Evolutionary conservation across 2,113 vertebrate genomes (phyloP).

Genomic region (Spermophilus dauricus): DNA sequence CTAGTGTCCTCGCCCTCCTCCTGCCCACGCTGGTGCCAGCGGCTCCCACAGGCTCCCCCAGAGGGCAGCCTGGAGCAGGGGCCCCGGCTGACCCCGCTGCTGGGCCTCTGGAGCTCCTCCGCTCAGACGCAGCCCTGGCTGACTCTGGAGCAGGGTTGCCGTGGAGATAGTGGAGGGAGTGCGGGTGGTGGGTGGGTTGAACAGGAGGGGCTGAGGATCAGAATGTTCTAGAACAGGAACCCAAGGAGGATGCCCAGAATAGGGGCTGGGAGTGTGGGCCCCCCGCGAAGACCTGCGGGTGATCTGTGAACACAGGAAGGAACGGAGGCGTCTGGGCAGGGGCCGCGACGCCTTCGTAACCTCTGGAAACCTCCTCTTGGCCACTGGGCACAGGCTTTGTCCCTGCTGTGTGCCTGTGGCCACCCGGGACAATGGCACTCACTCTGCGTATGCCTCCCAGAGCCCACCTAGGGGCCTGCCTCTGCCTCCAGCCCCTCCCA

Average conservation of each 20-base stretch:
- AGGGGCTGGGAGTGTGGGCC: background rate
- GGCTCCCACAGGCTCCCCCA: background rate
- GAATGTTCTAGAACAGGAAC: background rate
- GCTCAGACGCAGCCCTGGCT: background rate
- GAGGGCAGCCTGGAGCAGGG: background rate
- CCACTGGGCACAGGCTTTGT: background rate
- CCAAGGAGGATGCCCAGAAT: background rate
- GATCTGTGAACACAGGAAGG: background rate
- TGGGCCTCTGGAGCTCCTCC: background rate
- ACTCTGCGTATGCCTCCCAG: background rate
- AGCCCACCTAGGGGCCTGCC: background rate
- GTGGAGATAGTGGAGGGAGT: background rate
- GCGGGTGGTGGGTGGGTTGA: background rate
- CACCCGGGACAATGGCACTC: background rate
- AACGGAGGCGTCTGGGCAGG: too few species aligned
- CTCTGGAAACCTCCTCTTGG: background rate
- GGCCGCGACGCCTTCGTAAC: fast-evolving
- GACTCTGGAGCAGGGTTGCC: background rate
- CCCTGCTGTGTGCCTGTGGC: background rate
- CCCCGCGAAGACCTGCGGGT: background rate
- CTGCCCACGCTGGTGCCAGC: background rate
- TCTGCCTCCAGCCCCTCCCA: background rate
- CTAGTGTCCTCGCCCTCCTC: background rate
- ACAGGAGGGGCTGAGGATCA: background rate
- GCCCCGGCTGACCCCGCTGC: background rate